Conservation (phyloP, 2,888 invertebrate species). For the Acanthosepion lycidas region DNA sequence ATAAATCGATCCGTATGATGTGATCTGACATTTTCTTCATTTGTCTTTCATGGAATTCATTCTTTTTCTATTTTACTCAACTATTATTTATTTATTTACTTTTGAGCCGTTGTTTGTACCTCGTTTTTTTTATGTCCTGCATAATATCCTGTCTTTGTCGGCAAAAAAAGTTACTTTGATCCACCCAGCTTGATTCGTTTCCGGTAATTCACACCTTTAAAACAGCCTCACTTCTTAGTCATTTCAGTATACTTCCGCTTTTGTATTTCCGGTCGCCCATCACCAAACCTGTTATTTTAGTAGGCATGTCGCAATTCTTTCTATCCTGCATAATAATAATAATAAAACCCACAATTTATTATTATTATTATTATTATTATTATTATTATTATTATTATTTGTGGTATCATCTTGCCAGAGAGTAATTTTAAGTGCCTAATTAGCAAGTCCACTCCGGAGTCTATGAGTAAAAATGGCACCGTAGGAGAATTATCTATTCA, state of each 20-base stretch:
- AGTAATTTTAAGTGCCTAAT: too few relatives aligned
- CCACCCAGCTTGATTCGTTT: neutral
- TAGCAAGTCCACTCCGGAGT: too few relatives aligned
- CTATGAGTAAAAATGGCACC: too few relatives aligned
- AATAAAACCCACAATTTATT: too few relatives aligned
- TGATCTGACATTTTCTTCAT: neutral
- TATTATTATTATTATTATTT: too few relatives aligned
- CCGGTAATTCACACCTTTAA: neutral
- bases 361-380: too few relatives aligned
- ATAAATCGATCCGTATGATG: too few relatives aligned
- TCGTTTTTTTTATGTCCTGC: too few relatives aligned
- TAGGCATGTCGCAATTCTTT: neutral
- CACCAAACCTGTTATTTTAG: neutral
- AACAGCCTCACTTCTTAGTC: neutral
- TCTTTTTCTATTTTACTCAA: neutral
- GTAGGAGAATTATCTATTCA: too few relatives aligned
- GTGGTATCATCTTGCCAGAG: too few relatives aligned
- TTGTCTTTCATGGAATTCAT: neutral
- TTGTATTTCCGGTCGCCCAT: neutral
- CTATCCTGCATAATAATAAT: neutral
- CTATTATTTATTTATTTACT: too few relatives aligned
- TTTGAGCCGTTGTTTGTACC: too few relatives aligned
- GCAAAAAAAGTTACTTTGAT: neutral
- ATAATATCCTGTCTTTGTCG: neutral
- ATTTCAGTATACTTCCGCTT: neutral